Evolutionary conservation across 64 coral and sea anemone species (phyloP).

Genomic region (Porites australiensis): DNA sequence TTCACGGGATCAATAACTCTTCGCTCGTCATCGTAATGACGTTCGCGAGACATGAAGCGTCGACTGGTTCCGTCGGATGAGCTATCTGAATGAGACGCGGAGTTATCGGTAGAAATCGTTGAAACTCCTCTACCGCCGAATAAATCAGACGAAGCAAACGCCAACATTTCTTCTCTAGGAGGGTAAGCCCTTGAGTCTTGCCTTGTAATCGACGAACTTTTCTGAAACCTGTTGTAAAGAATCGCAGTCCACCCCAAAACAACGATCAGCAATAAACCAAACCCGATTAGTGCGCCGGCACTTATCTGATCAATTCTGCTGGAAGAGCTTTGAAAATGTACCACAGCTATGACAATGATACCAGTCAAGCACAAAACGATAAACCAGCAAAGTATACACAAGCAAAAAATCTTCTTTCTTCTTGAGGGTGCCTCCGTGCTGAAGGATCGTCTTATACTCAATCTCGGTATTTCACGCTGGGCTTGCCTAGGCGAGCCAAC

Average conservation of each 20-base stretch:
- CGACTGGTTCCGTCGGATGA: not conserved
- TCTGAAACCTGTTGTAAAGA: constrained; percentile 28
- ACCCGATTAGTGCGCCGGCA: constrained; percentile 12
- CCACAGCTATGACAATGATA: constrained; percentile 34
- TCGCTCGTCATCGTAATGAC: constrained; percentile 8
- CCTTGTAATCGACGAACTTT: not conserved
- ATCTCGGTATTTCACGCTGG: not conserved
- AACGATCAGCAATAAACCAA: constrained; percentile 33
- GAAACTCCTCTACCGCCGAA: constrained; percentile 7
- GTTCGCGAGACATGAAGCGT: constrained; percentile 14
- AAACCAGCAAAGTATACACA: constrained; percentile 17
- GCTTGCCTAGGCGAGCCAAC: not conserved
- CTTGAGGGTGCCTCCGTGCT: not conserved
- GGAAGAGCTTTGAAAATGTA: constrained; percentile 46
- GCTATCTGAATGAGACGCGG: constrained; percentile 1
- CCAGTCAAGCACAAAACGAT: constrained; percentile 30
- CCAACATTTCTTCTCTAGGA: constrained; percentile 15
- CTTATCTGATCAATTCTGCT: constrained; percentile 41
- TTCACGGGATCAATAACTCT: not conserved
- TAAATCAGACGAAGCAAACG: constrained; percentile 16
- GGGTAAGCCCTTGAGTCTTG: not conserved
- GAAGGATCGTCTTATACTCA: not conserved
- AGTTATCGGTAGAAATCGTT: constrained; percentile 42
- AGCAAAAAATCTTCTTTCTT: constrained; percentile 32
- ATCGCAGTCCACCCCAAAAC: constrained; percentile 2